These are phyloP conservation scores for Ornithoptera alexandrae DNA, from an alignment of 2,888 invertebrate genomes.

Conservation along the genomic window DNA sequence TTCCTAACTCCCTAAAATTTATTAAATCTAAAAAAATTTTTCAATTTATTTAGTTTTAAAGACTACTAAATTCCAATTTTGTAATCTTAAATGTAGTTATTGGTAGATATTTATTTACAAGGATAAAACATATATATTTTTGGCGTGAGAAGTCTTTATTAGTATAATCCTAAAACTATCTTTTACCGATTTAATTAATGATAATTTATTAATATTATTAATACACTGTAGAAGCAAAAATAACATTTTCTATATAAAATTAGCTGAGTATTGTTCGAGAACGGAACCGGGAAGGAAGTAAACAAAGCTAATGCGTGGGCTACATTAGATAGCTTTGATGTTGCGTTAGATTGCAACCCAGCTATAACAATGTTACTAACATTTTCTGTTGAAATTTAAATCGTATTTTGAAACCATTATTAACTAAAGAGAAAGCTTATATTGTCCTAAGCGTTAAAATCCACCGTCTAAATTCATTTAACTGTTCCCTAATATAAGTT, in stretches of 20 bases:
- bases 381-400: slow-evolving; percentile 22
- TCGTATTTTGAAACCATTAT: slow-evolving; percentile 1
- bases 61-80: too few relatives aligned
- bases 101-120: too few relatives aligned
- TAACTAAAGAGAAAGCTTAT: not conserved
- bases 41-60: too few relatives aligned
- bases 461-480: not conserved
- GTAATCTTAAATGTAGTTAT: too few relatives aligned
- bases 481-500: not conserved
- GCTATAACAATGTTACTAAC: slow-evolving; percentile 16
- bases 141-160: too few relatives aligned
- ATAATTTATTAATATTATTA: too few relatives aligned
- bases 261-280: slow-evolving; percentile 15
- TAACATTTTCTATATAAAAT: slow-evolving; percentile 4
- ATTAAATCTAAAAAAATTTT: too few relatives aligned
- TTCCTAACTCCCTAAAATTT: too few relatives aligned
- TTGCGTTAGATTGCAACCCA: slow-evolving; percentile 18
- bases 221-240: not conserved
- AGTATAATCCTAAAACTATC: too few relatives aligned
- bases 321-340: slow-evolving; percentile 37
- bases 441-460: not conserved
- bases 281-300: slow-evolving; percentile 30
- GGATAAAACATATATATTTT: too few relatives aligned
- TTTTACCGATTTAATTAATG: too few relatives aligned
- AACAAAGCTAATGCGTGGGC: slow-evolving; percentile 39